Percentiles rank a stretch among this genome's conserved stretches.
phyloP scores from a whole-genome alignment of 1,140 invertebrate genomes.

The Scylla paramamosain region DNA sequence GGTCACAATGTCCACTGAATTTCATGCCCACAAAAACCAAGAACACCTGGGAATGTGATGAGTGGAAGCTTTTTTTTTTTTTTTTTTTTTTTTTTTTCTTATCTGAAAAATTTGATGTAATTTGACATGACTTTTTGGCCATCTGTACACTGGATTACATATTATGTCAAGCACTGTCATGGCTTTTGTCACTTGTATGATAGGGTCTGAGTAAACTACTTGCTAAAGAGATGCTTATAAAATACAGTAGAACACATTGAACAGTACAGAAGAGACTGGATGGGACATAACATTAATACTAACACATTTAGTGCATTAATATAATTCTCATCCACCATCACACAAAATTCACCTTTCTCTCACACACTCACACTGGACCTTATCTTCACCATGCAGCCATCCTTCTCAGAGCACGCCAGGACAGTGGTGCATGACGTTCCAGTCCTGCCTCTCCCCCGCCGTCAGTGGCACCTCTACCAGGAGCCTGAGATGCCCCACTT shows the following conservation, averaged over 20 bases:
- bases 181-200: no score
- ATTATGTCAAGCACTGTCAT: no score
- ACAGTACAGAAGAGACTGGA: no score
- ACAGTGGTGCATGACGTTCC: constrained; percentile 91
- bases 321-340: background rate
- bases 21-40: background rate
- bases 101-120: no score
- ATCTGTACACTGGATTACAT: no score
- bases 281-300: no score
- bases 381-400: constrained; percentile 79
- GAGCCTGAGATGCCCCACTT: constrained; percentile 88
- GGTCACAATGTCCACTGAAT: background rate
- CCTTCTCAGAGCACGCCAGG: constrained; percentile 79
- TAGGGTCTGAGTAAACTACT: no score
- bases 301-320: no score
- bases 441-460: constrained; percentile 87
- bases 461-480: constrained; percentile 88
- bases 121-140: no score
- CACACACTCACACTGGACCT: background rate
- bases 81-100: background rate
- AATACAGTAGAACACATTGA: no score
- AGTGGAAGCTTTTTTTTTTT: background rate
- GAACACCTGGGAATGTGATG: background rate
- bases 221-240: no score
- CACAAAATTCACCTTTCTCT: background rate